Evolutionary conservation across 2,888 invertebrate species (phyloP).

Genomic region (Drosophila falleni): DNA sequence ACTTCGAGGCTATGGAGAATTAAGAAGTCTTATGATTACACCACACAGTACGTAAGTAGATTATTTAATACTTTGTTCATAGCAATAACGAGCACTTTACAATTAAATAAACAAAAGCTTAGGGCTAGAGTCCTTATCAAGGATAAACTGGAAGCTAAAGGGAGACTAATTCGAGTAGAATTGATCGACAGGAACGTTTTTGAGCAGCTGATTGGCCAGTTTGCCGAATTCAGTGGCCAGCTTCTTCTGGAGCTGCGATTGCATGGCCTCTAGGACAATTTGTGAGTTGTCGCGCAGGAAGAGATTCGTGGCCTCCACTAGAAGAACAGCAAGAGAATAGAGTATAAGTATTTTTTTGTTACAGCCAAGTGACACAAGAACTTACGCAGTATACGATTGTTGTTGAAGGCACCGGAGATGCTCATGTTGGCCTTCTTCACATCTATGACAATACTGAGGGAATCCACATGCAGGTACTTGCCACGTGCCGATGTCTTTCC

Average conservation of each 20-base stretch:
- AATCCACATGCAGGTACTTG: constrained; percentile 88
- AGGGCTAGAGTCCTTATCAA: constrained; percentile 31
- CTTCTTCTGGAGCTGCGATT: constrained; percentile 89
- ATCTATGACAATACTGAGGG: constrained; percentile 87
- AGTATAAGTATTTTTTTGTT: neutral
- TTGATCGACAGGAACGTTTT: constrained; percentile 88
- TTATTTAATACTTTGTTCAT: constrained; percentile 69
- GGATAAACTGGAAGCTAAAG: neutral
- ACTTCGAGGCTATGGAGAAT: neutral
- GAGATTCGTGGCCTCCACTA: constrained; percentile 90
- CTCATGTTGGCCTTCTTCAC: constrained; percentile 88
- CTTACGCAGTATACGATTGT: constrained; percentile 90
- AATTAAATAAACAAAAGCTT: constrained; percentile 64
- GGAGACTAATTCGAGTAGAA: constrained; percentile 85
- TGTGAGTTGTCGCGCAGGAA: constrained; percentile 90
- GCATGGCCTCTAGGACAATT: constrained; percentile 90
- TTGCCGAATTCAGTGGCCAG: constrained; percentile 88
- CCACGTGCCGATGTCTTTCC: constrained; percentile 87
- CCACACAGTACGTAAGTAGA: constrained; percentile 32
- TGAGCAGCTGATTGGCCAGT: constrained; percentile 89
- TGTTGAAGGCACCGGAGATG: constrained; percentile 89
- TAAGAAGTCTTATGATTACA: constrained; percentile 3
- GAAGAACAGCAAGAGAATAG: constrained; percentile 9
- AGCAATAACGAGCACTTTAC: constrained; percentile 50
- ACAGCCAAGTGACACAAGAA: constrained; percentile 64